Conservation (phyloP, 1,140 invertebrate genomes). For the Tetramorium parvispinum region DNA sequence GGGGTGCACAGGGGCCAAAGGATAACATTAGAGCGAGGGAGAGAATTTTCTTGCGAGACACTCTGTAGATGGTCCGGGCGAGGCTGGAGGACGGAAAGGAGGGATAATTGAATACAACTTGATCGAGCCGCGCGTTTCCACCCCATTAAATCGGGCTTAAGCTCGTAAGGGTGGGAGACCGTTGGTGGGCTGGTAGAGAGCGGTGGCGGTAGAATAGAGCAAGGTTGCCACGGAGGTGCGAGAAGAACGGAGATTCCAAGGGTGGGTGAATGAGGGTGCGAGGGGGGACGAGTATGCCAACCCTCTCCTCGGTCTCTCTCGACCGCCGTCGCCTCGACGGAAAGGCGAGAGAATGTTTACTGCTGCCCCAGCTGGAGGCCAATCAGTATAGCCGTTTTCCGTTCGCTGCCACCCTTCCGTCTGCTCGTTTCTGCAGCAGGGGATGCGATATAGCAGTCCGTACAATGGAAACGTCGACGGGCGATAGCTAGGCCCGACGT, state of each 20-base stretch:
- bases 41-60: constrained; percentile 71
- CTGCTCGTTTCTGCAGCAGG: constrained; percentile 32
- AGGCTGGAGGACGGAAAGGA: constrained; percentile 71
- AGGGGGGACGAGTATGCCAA: constrained; percentile 28
- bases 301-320: constrained; percentile 28
- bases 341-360: constrained; percentile 82
- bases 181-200: constrained; percentile 24
- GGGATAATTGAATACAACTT: constrained; percentile 87
- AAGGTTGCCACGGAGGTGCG: constrained; percentile 36
- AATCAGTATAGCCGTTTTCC: constrained; percentile 78
- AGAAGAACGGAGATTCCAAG: constrained; percentile 23
- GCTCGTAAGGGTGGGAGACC: constrained; percentile 74
- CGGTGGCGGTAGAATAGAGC: constrained; percentile 35
- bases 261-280: constrained; percentile 52
- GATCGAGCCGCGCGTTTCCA: constrained; percentile 85
- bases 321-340: constrained; percentile 50
- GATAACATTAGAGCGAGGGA: constrained; percentile 18
- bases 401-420: constrained; percentile 55
- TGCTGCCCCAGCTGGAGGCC: constrained; percentile 82
- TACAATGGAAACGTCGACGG: constrained; percentile 70
- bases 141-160: constrained; percentile 86
- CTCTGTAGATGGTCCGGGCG: constrained; percentile 70
- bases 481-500: constrained; percentile 71
- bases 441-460: constrained; percentile 48
- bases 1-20: background rate